phyloP scores from a whole-genome alignment of 2,797 vertebrate species.

The Pristis pectinata region DNA sequence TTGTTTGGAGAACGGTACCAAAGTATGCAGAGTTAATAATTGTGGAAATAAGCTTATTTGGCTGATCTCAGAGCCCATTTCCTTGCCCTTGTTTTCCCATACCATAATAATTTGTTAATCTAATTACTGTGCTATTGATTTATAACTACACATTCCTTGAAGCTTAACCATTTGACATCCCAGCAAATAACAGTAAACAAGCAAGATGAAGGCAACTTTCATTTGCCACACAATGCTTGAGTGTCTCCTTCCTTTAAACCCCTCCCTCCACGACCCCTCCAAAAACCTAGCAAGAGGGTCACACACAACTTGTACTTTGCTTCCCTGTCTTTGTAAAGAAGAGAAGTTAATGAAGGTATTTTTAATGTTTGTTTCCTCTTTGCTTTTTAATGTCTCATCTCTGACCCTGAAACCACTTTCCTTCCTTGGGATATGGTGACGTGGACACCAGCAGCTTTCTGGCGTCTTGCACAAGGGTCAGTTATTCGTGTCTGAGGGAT shows the following conservation, averaged over 20 bases:
- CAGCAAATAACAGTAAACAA: neutral
- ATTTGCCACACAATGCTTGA: neutral
- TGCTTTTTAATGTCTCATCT: neutral
- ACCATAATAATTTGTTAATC: conserved; percentile 26
- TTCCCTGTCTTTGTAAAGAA: neutral
- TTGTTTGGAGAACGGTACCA: neutral
- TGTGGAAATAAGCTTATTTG: neutral
- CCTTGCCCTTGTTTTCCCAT: neutral
- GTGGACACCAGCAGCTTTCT: neutral
- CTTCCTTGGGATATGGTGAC: neutral
- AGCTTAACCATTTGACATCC: conserved; percentile 15
- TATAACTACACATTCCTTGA: neutral
- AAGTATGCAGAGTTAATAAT: neutral
- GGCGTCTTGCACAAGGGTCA: neutral
- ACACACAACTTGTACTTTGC: neutral
- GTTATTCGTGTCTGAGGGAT: neutral
- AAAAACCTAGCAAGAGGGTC: neutral
- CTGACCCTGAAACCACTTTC: neutral
- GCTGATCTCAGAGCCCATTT: neutral
- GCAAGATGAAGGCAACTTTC: neutral
- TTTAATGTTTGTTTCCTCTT: neutral
- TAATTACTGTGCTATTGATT: neutral
- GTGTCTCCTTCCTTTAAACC: neutral
- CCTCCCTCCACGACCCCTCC: neutral
- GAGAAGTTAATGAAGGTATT: neutral